phyloP scores from a whole-genome alignment of 2,888 invertebrate species.

The Molorchus minor region DNA sequence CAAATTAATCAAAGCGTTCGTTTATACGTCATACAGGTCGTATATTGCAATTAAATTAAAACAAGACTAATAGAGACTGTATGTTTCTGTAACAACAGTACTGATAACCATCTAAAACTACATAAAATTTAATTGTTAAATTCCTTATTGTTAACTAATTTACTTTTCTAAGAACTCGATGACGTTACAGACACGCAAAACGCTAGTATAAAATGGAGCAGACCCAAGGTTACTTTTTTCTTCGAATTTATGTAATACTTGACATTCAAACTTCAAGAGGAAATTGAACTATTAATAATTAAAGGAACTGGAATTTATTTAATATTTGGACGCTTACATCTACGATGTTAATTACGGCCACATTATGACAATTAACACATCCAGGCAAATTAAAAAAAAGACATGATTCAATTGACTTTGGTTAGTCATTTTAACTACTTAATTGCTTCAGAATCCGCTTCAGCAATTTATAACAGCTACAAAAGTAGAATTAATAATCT shows the following conservation, averaged over 20 bases:
- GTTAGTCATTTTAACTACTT: not conserved
- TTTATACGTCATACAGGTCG: too few relatives aligned
- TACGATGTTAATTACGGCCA: not conserved
- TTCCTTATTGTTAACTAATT: conserved; percentile 1
- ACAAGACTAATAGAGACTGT: too few relatives aligned
- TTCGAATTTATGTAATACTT: conserved; percentile 18
- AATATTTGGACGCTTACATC: not conserved
- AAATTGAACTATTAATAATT: not conserved
- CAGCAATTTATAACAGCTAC: too few relatives aligned
- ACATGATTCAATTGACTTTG: not conserved
- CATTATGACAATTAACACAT: not conserved
- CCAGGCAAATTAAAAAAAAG: not conserved
- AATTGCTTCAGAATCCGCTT: too few relatives aligned
- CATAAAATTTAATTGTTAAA: conserved; percentile 4
- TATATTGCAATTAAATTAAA: too few relatives aligned
- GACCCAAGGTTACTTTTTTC: conserved; percentile 20
- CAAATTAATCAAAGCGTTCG: too few relatives aligned
- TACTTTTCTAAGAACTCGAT: conserved; percentile 4
- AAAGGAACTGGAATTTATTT: conserved; percentile 2
- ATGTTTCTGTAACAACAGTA: too few relatives aligned
- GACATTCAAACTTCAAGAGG: conserved; percentile 23
- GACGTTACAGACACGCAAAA: conserved; percentile 5
- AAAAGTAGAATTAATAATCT: too few relatives aligned
- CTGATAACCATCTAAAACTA: not conserved
- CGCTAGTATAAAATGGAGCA: conserved; percentile 11